phyloP scores from a whole-genome alignment of 2,113 vertebrate genomes.

The Micronycteris hirsuta region DNA sequence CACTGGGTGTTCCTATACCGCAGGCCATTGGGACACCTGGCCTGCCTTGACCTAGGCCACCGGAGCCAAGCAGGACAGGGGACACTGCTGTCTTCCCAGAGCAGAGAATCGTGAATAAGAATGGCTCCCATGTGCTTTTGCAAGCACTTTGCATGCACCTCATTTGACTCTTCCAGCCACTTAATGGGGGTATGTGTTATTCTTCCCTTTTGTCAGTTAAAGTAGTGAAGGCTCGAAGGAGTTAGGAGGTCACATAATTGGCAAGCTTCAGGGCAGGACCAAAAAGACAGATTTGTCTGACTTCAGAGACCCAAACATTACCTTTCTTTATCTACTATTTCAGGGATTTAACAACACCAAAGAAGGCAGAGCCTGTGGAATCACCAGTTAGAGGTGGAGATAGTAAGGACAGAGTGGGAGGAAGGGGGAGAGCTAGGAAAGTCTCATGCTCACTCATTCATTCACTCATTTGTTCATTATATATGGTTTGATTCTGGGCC shows the following conservation, averaged over 20 bases:
- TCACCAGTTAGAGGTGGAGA: not conserved
- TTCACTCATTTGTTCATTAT: not conserved
- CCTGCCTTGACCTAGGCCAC: not conserved
- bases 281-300: not conserved
- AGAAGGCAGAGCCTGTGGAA: not conserved
- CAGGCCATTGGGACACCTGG: not conserved
- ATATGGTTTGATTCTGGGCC: not conserved
- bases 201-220: not conserved
- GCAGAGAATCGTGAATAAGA: not conserved
- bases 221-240: not conserved
- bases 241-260: not conserved
- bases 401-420: not conserved
- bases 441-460: not conserved
- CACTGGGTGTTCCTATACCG: not conserved
- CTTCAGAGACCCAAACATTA: not conserved
- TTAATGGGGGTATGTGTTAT: not conserved
- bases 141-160: not conserved
- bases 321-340: not conserved
- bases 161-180: not conserved
- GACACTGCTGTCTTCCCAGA: not conserved
- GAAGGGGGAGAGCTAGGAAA: not conserved
- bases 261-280: not conserved
- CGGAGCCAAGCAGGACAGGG: not conserved
- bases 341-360: not conserved
- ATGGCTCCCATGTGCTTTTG: accelerated